Evolutionary conservation across 2,797 vertebrate genomes (phyloP).

Genomic region (Molossus alvarezi): DNA sequence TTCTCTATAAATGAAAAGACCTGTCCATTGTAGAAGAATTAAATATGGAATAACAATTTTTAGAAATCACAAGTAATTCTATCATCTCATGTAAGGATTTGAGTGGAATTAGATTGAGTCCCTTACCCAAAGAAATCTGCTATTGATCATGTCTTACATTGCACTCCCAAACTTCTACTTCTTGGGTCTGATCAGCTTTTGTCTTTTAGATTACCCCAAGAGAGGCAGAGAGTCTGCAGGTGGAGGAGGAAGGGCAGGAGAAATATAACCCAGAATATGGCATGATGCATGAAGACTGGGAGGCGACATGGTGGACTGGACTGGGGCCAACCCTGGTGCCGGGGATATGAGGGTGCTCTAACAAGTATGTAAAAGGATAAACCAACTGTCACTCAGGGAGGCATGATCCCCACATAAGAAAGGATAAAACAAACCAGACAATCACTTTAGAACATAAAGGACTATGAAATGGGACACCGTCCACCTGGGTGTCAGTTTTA

Average conservation of each 20-base stretch:
- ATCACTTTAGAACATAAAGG: neutral
- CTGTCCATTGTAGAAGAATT: neutral
- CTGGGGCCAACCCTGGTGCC: neutral
- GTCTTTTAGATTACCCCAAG: neutral
- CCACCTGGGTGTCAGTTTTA: neutral
- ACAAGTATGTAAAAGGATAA: neutral
- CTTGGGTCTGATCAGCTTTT: neutral
- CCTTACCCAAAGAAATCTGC: neutral
- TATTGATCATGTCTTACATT: neutral
- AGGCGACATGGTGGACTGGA: neutral
- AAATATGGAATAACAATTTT: neutral
- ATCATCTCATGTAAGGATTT: neutral
- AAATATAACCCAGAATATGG: neutral
- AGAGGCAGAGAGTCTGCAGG: neutral
- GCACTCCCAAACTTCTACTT: neutral
- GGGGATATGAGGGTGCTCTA: neutral
- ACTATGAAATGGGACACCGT: too few species aligned
- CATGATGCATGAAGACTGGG: neutral
- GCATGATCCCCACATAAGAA: neutral
- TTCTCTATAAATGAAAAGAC: neutral
- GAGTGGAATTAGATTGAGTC: neutral
- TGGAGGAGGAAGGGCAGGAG: neutral
- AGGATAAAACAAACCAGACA: rapidly evolving
- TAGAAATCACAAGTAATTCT: neutral
- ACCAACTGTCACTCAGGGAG: neutral